Evolutionary conservation across 1,140 invertebrate genomes (phyloP).

Genomic region (Choristoneura fumiferana): DNA sequence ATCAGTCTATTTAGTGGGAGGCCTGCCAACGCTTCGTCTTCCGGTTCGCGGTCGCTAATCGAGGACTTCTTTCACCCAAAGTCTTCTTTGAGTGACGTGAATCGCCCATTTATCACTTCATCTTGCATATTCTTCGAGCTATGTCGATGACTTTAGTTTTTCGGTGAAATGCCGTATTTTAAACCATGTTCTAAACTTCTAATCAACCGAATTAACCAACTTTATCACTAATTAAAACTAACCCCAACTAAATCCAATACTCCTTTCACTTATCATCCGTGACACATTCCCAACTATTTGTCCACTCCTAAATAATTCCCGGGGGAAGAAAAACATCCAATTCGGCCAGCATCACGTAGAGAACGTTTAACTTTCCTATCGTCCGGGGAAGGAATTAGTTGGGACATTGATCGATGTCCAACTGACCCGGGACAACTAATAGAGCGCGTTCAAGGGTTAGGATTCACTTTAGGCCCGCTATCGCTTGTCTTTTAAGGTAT

Average conservation of each 20-base stretch:
- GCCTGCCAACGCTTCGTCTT: too few relatives aligned
- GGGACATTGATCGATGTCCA: conserved; percentile 13
- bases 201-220: neutral
- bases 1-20: too few relatives aligned
- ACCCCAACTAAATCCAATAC: conserved; percentile 11
- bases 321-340: conserved; percentile 17
- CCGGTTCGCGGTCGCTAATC: too few relatives aligned
- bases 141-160: too few relatives aligned
- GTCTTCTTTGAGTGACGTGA: too few relatives aligned
- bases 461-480: neutral
- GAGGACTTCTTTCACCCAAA: too few relatives aligned
- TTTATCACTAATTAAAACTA: conserved; percentile 2
- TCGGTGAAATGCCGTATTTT: too few relatives aligned
- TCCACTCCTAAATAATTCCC: conserved; percentile 17
- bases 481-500: neutral
- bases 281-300: conserved; percentile 10
- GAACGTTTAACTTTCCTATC: conserved; percentile 16
- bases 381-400: conserved; percentile 12
- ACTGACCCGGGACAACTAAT: conserved; percentile 15
- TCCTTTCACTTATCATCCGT: conserved; percentile 17
- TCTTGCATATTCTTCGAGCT: too few relatives aligned
- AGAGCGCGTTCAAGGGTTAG: neutral
- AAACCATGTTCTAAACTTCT: too few relatives aligned
- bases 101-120: too few relatives aligned
- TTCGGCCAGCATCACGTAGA: conserved; percentile 14